These are phyloP conservation scores for Ophioninae sp. DNA, from an alignment of 2,888 invertebrate species.

Conservation along the genomic window DNA sequence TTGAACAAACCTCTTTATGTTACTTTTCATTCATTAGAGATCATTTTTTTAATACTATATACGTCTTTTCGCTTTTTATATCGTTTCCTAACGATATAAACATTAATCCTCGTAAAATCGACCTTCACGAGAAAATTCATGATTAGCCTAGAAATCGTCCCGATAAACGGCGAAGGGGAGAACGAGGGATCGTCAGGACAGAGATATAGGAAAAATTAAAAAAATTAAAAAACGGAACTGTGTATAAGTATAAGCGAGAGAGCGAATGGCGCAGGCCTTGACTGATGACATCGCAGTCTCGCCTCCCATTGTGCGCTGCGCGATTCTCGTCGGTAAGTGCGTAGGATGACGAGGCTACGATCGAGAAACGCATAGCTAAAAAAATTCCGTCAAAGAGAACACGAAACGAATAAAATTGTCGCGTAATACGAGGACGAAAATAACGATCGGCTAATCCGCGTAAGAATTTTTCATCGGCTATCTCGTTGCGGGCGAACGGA, in stretches of 20 bases:
- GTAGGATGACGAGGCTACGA: conserved; percentile 59
- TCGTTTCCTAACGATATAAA: too few relatives aligned
- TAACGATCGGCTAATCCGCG: background rate
- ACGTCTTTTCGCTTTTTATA: too few relatives aligned
- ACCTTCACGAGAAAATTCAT: conserved; percentile 29
- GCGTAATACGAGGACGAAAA: background rate
- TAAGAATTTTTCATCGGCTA: background rate
- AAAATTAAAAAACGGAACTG: conserved; percentile 17
- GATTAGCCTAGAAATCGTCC: conserved; percentile 44
- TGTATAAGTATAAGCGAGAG: background rate
- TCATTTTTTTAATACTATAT: too few relatives aligned
- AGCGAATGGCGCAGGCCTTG: conserved; percentile 44
- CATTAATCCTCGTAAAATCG: background rate
- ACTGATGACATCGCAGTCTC: conserved; percentile 55
- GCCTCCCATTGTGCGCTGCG: conserved; percentile 28
- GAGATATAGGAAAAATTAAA: background rate
- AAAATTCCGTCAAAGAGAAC: background rate
- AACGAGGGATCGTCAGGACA: conserved; percentile 14
- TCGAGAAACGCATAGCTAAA: conserved; percentile 7
- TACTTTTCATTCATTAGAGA: too few relatives aligned
- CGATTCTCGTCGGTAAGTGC: conserved; percentile 52
- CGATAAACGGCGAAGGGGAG: background rate
- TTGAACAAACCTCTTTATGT: too few relatives aligned
- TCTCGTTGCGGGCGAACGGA: background rate
- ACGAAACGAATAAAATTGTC: background rate